phyloP scores from a whole-genome alignment of 2,113 vertebrate genomes.

The Emberiza fucata region DNA sequence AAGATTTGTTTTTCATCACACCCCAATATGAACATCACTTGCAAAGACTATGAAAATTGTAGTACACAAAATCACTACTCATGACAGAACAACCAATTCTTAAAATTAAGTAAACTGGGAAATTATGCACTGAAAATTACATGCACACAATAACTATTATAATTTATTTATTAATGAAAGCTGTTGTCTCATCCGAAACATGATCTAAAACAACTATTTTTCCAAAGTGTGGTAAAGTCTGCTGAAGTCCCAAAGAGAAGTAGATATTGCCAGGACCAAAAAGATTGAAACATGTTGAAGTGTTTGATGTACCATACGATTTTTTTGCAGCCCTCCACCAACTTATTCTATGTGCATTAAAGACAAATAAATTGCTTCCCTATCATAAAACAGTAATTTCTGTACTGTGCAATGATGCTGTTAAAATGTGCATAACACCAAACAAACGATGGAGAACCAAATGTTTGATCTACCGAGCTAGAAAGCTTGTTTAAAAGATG shows the following conservation, averaged over 20 bases:
- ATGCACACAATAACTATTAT: not conserved
- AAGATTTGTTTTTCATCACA: not conserved
- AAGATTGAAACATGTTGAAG: not conserved
- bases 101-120: not conserved
- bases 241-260: not conserved
- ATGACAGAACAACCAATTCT: not conserved
- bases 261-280: not conserved
- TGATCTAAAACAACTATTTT: not conserved
- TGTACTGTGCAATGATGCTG: not conserved
- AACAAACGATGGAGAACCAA: not conserved
- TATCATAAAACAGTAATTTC: not conserved
- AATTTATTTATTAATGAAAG: not conserved
- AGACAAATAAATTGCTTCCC: not conserved
- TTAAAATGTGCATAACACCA: not conserved
- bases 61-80: not conserved
- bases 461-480: not conserved
- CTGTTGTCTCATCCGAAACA: not conserved
- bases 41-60: not conserved
- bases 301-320: not conserved
- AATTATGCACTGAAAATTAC: not conserved
- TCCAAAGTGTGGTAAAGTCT: not conserved
- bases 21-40: rapidly evolving
- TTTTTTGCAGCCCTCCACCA: not conserved
- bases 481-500: not conserved
- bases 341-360: not conserved